phyloP scores from a whole-genome alignment of 2,797 vertebrate species.

The Liasis olivaceus region DNA sequence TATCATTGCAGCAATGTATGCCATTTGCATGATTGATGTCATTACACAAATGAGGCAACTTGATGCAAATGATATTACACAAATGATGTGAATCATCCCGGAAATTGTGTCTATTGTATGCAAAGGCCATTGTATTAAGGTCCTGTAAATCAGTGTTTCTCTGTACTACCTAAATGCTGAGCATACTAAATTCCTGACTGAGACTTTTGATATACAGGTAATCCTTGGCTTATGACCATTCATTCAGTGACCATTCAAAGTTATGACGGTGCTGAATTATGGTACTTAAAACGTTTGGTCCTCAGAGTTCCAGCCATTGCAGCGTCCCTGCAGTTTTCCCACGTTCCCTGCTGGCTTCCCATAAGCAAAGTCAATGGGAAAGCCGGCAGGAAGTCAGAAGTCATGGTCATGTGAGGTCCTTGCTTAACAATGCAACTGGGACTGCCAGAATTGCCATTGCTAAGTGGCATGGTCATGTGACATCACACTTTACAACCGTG shows the following conservation, averaged over 20 bases:
- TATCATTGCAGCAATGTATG: neutral
- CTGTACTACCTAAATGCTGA: neutral
- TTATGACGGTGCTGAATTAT: neutral
- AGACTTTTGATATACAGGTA: neutral
- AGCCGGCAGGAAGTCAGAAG: neutral
- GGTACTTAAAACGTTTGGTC: neutral
- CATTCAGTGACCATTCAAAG: neutral
- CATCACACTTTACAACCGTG: no score
- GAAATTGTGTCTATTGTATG: neutral
- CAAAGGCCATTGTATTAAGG: neutral
- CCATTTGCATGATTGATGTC: neutral
- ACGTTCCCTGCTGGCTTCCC: neutral
- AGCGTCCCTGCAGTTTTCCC: neutral
- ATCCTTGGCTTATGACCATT: neutral
- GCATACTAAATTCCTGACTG: neutral
- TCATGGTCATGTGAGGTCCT: neutral
- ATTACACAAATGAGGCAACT: neutral
- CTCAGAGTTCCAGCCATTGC: neutral
- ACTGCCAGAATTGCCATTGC: neutral
- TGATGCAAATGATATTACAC: neutral
- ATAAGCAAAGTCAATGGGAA: neutral
- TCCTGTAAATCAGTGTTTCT: neutral
- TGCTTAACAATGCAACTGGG: neutral
- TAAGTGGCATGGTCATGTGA: neutral
- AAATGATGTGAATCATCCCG: neutral